These are phyloP conservation scores for Orchesella flavescens DNA, from an alignment of 2,888 invertebrate species.

Conservation along the genomic window DNA sequence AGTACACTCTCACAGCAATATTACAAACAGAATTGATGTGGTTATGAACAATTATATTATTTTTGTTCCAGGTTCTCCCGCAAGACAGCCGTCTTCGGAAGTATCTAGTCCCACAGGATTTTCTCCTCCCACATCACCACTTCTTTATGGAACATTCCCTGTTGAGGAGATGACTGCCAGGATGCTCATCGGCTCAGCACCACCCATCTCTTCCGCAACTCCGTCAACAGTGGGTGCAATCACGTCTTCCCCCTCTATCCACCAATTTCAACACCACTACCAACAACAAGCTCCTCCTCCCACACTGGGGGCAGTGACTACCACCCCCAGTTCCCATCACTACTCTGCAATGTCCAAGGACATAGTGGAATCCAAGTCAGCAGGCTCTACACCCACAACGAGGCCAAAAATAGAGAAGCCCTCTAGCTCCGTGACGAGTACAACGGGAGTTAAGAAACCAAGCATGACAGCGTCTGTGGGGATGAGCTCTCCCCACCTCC, in stretches of 20 bases:
- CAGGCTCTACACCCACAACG: constrained; percentile 41
- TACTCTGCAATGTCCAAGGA: constrained; percentile 36
- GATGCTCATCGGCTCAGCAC: constrained; percentile 73
- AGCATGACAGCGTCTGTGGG: background rate
- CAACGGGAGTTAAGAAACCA: background rate
- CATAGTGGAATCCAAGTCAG: constrained; percentile 29
- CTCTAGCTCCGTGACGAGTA: background rate
- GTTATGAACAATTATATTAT: background rate
- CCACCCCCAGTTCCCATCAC: constrained; percentile 39
- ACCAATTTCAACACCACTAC: constrained; percentile 35
- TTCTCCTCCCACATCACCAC: constrained; percentile 68
- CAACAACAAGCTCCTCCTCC: background rate
- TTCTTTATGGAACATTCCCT: constrained; percentile 68
- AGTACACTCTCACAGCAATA: constrained; percentile 39
- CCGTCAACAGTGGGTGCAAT: constrained; percentile 79
- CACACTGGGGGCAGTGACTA: constrained; percentile 33
- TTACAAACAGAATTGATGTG: no score
- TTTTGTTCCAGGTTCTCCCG: constrained; percentile 63
- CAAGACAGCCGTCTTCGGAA: constrained; percentile 65
- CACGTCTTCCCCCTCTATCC: constrained; percentile 76
- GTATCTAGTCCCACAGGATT: constrained; percentile 64
- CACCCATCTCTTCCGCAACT: constrained; percentile 77
- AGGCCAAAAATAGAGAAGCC: constrained; percentile 48
- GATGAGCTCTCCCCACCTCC: background rate
- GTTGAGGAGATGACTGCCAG: constrained; percentile 71